Evolutionary conservation across 2,113 vertebrate species (phyloP), one percentile per base, ranked within the genome.

Genomic region (Baryphthengus martii): DNA sequence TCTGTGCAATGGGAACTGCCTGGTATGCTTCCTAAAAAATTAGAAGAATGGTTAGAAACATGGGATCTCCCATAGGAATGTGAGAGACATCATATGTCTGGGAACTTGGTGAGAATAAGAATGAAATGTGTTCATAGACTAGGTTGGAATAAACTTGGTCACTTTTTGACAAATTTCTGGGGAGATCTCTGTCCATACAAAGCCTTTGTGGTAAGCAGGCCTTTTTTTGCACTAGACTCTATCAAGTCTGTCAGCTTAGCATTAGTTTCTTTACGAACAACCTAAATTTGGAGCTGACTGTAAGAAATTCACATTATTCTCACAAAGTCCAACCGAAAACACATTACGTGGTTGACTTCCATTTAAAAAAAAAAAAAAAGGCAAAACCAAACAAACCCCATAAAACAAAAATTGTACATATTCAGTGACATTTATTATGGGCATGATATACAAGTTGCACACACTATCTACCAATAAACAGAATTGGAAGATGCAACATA

Each of bases 1-100:
- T 93, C 91, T 95, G 95, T 95, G 86, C 88, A 47, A 74, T 35
- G 63, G 85, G 76, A 92, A 71, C 83, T 93, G 94, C 85, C 83
- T 86, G 80, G 39, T 93, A 44, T 52, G 65, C 47, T 90, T 86
- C 59, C 61, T 55, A 39, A 93, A 92, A 95, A 68, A 84, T 77
- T 35, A 74, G 63, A 72, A 65, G 78, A 92, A 74, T 1, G 0
- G 55, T 89, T 84, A 78, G 83, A 95, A 97, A 61, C 72, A 59
- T 39, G 72, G 94, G 61, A 95, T 95, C 91, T 90, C 83, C 94
- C 66, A 71, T 15, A 71, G 55, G 59, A 93, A 90, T 52, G 61
- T 63, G 61, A 95, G 83, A 89, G 56, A 75, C 86, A 47, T 92
- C 44, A 8, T 59, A 35, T 44, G 52, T 67, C 72, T 81, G 67